Conservation (phyloP, 2,797 vertebrate genomes). For the Muscicapa striata region DNA sequence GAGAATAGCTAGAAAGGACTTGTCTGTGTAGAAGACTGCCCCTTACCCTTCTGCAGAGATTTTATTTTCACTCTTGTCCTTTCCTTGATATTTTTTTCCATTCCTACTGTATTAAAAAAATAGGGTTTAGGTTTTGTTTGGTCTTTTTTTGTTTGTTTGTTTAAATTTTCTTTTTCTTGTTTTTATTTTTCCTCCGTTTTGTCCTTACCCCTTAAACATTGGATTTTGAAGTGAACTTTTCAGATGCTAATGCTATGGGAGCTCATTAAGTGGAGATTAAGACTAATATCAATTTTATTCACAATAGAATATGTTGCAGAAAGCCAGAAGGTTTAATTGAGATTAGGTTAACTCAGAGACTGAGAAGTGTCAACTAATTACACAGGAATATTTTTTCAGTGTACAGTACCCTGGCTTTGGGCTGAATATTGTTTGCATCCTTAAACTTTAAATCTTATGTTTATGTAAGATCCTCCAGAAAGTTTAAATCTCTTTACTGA, state of each 20-base stretch:
- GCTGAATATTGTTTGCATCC: background rate
- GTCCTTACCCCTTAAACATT: background rate
- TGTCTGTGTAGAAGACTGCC: rapidly evolving
- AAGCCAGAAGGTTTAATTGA: background rate
- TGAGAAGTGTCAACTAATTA: background rate
- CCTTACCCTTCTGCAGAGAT: background rate
- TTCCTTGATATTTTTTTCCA: background rate
- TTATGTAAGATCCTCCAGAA: background rate
- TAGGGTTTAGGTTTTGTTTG: background rate
- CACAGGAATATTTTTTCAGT: background rate
- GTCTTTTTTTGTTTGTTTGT: background rate
- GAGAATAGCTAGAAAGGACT: background rate
- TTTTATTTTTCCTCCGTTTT: background rate
- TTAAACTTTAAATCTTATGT: background rate
- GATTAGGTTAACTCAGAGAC: background rate
- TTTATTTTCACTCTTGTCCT: background rate
- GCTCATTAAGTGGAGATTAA: background rate
- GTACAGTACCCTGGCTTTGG: background rate
- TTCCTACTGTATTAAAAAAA: background rate
- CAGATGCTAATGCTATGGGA: background rate
- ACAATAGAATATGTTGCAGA: background rate
- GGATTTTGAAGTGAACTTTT: background rate
- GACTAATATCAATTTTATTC: background rate
- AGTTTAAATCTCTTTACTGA: background rate
- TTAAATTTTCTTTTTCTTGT: background rate